Evolutionary conservation across 1,140 invertebrate species (phyloP).

Genomic region (Eurosta solidaginis): DNA sequence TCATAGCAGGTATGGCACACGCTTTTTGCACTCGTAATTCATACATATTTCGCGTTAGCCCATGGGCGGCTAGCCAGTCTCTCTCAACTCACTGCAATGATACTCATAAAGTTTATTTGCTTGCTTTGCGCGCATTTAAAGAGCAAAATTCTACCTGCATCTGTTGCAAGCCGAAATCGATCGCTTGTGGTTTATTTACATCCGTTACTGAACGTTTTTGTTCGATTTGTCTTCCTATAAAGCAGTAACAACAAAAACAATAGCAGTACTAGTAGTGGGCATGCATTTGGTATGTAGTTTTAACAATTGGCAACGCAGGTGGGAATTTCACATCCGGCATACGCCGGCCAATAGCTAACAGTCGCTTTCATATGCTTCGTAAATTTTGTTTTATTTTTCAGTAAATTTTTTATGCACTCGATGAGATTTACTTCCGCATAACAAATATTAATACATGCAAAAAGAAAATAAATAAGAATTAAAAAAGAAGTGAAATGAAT

Average conservation of each 20-base stretch:
- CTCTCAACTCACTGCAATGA: neutral
- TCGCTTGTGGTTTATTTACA: conserved; percentile 37
- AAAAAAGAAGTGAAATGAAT: neutral
- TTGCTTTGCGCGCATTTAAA: conserved; percentile 1
- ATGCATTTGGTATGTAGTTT: too few species aligned
- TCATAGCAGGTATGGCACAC: conserved; percentile 8
- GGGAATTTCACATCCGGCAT: conserved; percentile 35
- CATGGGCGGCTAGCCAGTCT: neutral
- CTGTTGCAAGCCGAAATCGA: conserved; percentile 32
- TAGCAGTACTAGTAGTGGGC: neutral
- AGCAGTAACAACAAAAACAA: neutral
- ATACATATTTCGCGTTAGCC: neutral
- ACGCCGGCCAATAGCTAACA: conserved; percentile 1
- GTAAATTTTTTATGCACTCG: neutral
- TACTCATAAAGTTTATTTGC: neutral
- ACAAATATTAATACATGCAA: conserved; percentile 14
- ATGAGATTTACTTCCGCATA: conserved; percentile 15
- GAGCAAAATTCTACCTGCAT: neutral
- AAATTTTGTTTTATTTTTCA: neutral
- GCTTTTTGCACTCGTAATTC: neutral
- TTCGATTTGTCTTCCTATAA: neutral
- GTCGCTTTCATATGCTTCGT: neutral
- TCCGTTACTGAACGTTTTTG: conserved; percentile 34
- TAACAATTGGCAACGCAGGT: conserved; percentile 30
- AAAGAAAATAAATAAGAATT: neutral